Base-by-base conservation (phyloP, 2,888 invertebrate species). In the Phlogophora meticulosa region DNA sequence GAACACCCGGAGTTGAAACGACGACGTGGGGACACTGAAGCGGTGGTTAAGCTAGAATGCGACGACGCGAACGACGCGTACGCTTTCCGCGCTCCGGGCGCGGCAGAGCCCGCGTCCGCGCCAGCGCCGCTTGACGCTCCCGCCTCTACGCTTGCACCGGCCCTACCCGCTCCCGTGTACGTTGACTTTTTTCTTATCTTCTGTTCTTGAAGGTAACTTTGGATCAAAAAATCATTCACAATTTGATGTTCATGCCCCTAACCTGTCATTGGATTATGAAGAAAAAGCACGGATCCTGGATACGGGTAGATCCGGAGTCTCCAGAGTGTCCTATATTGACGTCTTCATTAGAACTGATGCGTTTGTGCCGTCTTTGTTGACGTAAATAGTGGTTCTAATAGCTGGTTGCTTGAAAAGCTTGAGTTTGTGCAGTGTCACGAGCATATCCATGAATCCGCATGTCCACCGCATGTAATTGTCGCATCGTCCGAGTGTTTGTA, bases 61-160 rank as follows among this genome's bases (percentile, higher is more conserved):
- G 97, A 97, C 88, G 96, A 97, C 86, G 96, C 97, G 51, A 97
- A 96, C 87, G 97, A 97, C 85, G 96, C 97, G 89, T 97, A 97
- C 91, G 94, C 96, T 78, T 97, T 97, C 91, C 96, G 96, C 82
- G 96, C 96, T 82, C 92, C 94, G 53, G 90, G 89, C 66, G 90
- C 90, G 69, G 85, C 82, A 49, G 87, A 85, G 70, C 85, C 84
- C 66, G 80, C 94, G 58, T 71, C 82, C 71, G 81, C 84, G 58
- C 72, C 77, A 64, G 67, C 67, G 52, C 82, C 75, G 77, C 81
- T 73, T 15, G 86, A 82, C 72, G 73, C 60, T 42, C 43, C 72
- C 43, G 61, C 69, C 77, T 58, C 78, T 81, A 87, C 77, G 74
- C 80, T 85, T 87, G 86, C 84, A 76, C 79, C 85, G 56, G 51